phyloP scores from a whole-genome alignment of 2,797 vertebrate genomes.

The Premnoplex brunnescens region DNA sequence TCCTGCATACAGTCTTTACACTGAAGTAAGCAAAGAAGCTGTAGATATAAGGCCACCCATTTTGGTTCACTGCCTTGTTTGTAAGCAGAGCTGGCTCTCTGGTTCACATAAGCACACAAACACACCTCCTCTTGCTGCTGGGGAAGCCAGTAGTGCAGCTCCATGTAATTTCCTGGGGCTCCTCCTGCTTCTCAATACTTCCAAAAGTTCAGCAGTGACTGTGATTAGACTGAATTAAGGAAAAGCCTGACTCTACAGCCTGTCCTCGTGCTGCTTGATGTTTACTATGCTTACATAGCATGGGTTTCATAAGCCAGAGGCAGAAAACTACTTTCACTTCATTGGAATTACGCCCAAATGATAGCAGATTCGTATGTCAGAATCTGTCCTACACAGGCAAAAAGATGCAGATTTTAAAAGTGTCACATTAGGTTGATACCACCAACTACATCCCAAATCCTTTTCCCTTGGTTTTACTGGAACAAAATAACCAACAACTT shows the following conservation, averaged over 20 bases:
- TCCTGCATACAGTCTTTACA: conserved; percentile 37
- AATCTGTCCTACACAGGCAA: neutral
- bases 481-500: neutral
- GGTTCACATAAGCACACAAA: neutral
- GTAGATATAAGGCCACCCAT: neutral
- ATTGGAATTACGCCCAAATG: neutral
- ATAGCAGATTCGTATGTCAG: neutral
- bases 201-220: neutral
- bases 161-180: neutral
- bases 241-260: neutral
- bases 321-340: neutral
- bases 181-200: neutral
- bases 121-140: neutral
- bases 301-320: neutral
- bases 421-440: neutral
- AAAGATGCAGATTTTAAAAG: neutral
- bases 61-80: conserved; percentile 1
- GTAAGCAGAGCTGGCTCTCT: conserved; percentile 33
- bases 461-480: neutral
- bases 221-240: neutral
- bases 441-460: neutral
- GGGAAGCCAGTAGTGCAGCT: neutral
- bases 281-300: neutral
- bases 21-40: conserved; percentile 16
- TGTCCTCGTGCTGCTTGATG: neutral